Conservation (phyloP, 2,797 vertebrate genomes). For the Limosa lapponica region DNA sequence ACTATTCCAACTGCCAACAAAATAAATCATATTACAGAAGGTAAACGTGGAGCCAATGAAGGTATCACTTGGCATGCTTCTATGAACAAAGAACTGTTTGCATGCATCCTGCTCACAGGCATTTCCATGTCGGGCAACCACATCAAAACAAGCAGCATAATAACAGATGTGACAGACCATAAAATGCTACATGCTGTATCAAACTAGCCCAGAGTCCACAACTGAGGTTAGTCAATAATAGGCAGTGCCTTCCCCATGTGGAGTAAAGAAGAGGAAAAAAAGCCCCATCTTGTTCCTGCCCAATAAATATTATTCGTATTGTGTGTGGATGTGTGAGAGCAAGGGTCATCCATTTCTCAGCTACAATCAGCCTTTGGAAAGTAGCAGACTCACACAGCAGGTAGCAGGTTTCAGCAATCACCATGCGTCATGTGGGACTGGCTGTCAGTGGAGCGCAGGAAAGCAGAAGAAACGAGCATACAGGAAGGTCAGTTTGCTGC, state of each 20-base stretch:
- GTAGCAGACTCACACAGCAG: slow-evolving; percentile 12
- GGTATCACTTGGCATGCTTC: neutral
- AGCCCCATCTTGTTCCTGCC: neutral
- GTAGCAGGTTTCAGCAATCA: slow-evolving; percentile 38
- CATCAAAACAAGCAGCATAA: neutral
- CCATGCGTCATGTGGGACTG: neutral
- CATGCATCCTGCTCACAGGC: neutral
- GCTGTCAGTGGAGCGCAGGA: neutral
- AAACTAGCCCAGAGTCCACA: neutral
- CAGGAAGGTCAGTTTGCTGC: neutral
- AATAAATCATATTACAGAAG: neutral
- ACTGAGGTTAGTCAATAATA: neutral
- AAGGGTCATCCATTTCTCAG: slow-evolving; percentile 47
- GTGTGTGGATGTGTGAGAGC: neutral
- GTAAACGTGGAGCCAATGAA: neutral
- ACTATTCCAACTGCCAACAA: neutral
- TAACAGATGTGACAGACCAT: neutral
- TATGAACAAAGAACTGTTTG: neutral
- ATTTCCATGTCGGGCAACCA: neutral
- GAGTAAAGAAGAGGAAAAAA: neutral
- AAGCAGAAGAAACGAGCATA: slow-evolving; percentile 9
- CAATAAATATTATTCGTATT: neutral
- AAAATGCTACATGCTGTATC: neutral
- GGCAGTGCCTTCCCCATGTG: neutral
- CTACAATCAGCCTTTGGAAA: slow-evolving; percentile 36